A percentile compares a stretch with the other conserved stretches of the same genome.
These are phyloP conservation scores for Gymnoscopelus microlampas DNA, from an alignment of 2,797 vertebrate species.

Conservation along the genomic window DNA sequence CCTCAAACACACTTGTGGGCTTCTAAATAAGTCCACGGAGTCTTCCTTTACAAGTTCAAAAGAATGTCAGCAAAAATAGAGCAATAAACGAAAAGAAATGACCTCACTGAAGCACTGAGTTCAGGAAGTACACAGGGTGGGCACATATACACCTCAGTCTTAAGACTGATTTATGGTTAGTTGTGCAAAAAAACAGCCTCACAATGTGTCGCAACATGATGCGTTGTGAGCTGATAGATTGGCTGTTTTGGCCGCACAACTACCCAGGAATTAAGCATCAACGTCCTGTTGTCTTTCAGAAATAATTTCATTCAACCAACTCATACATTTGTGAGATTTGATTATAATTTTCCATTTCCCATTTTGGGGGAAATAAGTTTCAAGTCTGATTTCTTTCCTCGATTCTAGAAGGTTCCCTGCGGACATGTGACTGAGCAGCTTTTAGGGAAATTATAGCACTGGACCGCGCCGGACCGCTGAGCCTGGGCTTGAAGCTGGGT, in stretches of 20 bases:
- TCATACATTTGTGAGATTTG: slow-evolving; percentile 25
- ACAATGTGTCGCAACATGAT: no score
- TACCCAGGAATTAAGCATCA: no score
- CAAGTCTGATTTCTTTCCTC: background rate
- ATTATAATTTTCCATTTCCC: no score
- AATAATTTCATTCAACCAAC: background rate
- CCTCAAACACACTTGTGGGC: slow-evolving; percentile 61
- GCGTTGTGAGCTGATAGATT: no score
- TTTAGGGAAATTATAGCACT: no score
- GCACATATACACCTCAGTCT: no score
- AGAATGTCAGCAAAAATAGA: slow-evolving; percentile 43
- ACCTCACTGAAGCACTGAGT: slow-evolving; percentile 16
- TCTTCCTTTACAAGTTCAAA: slow-evolving; percentile 53
- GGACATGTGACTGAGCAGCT: slow-evolving; percentile 53
- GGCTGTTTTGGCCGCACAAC: background rate
- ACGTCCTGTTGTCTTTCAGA: no score
- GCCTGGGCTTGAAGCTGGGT: slow-evolving; percentile 26
- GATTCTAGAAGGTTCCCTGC: slow-evolving; percentile 44
- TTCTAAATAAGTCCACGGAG: slow-evolving; percentile 48
- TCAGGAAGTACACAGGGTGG: background rate
- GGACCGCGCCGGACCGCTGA: no score
- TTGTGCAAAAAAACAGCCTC: background rate
- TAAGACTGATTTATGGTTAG: no score
- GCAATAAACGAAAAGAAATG: slow-evolving; percentile 19
- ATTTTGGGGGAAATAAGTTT: no score